Conservation (phyloP, 2,113 vertebrate genomes). For the Paratilapia polleni region DNA sequence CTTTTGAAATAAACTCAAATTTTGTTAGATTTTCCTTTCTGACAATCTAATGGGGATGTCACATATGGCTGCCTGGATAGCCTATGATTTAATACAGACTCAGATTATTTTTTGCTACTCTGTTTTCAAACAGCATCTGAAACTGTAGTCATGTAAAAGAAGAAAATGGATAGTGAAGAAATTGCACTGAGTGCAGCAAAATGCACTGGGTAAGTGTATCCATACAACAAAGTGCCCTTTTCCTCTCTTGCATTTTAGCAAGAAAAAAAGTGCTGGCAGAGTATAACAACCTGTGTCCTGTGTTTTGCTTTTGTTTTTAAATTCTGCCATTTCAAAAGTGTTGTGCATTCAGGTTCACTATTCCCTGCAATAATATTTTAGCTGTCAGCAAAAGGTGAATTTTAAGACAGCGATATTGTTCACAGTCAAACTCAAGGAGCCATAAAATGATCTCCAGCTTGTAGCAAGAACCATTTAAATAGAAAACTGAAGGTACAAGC, state of each 20-base stretch:
- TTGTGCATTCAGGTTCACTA: background rate
- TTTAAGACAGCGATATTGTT: background rate
- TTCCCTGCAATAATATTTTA: slow-evolving; percentile 16
- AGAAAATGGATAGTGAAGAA: slow-evolving; percentile 3
- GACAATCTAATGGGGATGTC: slow-evolving; percentile 10
- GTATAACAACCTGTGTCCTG: slow-evolving; percentile 24
- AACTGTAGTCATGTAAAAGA: background rate
- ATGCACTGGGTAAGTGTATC: slow-evolving; percentile 10
- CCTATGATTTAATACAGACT: background rate
- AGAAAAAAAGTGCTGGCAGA: slow-evolving; percentile 27
- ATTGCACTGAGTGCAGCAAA: slow-evolving; percentile 23
- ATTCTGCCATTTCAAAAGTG: background rate
- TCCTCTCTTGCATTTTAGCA: slow-evolving; percentile 17
- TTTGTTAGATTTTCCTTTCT: background rate
- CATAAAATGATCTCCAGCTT: background rate
- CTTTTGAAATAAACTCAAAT: background rate
- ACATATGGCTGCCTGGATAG: background rate
- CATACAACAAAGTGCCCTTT: slow-evolving; percentile 19
- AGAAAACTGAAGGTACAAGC: background rate
- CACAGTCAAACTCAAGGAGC: background rate
- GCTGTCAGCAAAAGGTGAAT: slow-evolving; percentile 20
- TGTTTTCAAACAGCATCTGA: slow-evolving; percentile 10
- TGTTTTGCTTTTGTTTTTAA: slow-evolving; percentile 13
- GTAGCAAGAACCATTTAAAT: background rate
- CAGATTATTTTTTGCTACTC: slow-evolving; percentile 7